Conservation (phyloP, 2,797 vertebrate species). For the Antrozous pallidus region DNA sequence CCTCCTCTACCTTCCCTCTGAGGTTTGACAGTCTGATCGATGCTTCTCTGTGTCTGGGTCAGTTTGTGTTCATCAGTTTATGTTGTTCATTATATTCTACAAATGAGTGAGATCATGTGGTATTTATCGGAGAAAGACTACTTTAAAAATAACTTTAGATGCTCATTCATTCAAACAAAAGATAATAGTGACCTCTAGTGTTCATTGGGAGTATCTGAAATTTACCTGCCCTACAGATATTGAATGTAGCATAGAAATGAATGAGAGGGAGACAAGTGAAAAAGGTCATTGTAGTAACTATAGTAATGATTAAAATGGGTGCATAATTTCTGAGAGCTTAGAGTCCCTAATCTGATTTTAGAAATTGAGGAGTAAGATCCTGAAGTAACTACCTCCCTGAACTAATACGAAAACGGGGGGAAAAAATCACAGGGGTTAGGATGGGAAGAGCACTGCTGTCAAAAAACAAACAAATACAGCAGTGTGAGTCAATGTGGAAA, state of each 20-base stretch:
- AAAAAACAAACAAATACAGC: background rate
- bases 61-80: too few relatives aligned
- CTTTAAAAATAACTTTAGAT: background rate
- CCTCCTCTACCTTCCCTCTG: too few relatives aligned
- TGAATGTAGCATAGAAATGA: background rate
- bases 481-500: background rate
- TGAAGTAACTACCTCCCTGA: background rate
- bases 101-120: too few relatives aligned
- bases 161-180: conserved; percentile 18
- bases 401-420: background rate
- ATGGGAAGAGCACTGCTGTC: background rate
- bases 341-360: background rate
- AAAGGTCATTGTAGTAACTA: background rate
- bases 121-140: too few relatives aligned
- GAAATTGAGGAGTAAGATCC: background rate
- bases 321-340: background rate
- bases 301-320: background rate
- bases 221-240: background rate
- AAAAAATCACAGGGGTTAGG: background rate
- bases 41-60: too few relatives aligned
- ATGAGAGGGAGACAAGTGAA: background rate
- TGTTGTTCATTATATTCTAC: too few relatives aligned
- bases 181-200: conserved; percentile 64
- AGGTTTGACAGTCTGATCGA: too few relatives aligned
- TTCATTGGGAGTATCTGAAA: background rate